Conservation (phyloP, 1,140 invertebrate species). For the Drosophila rhopaloa region DNA sequence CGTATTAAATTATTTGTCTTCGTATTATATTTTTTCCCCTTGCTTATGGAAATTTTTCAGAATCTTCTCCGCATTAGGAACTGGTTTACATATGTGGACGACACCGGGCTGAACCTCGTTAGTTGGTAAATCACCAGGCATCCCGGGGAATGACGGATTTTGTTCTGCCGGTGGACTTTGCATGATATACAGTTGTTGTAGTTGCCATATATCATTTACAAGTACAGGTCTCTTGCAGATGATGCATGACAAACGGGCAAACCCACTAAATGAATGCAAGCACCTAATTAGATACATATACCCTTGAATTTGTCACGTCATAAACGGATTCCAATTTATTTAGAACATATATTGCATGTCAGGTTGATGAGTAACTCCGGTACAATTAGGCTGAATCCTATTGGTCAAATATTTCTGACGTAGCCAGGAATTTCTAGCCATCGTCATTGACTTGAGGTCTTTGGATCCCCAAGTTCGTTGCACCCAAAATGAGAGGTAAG, state of each 20-base stretch:
- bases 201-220: constrained; percentile 14
- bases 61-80: constrained; percentile 39
- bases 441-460: constrained; percentile 23
- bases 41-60: constrained; percentile 47
- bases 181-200: no score
- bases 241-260: constrained; percentile 46
- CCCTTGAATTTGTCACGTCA: constrained; percentile 1
- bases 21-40: background rate
- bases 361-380: constrained; percentile 38
- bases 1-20: background rate
- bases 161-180: constrained; percentile 16
- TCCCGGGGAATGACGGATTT: constrained; percentile 18
- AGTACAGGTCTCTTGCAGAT: constrained; percentile 24
- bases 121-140: constrained; percentile 32
- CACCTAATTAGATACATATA: background rate
- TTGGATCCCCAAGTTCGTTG: constrained; percentile 45
- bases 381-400: background rate
- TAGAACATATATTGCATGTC: constrained; percentile 21
- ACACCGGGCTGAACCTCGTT: constrained; percentile 1
- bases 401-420: constrained; percentile 3
- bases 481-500: constrained; percentile 21
- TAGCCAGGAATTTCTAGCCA: background rate
- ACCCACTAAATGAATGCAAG: constrained; percentile 3
- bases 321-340: constrained; percentile 1
- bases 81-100: constrained; percentile 41